A percentile compares a stretch with the other conserved stretches of the same genome.
Conservation (phyloP, 2,797 vertebrate genomes). For the Borostomias antarcticus region DNA sequence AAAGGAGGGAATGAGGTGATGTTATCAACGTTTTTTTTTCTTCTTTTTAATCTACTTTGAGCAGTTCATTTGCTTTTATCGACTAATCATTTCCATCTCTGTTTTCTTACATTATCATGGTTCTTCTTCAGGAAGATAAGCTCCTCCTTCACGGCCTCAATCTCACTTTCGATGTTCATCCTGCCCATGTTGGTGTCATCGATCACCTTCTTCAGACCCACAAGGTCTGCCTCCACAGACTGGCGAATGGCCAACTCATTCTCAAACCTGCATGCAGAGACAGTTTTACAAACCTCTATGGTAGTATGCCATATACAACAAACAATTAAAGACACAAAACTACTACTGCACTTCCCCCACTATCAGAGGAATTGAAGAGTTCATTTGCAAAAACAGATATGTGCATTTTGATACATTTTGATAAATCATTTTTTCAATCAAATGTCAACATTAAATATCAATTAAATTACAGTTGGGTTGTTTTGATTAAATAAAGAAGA, state of each 20-base stretch:
- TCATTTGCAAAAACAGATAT: no score
- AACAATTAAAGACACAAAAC: not conserved
- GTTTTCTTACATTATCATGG: conserved; percentile 78
- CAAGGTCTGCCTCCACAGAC: conserved; percentile 89
- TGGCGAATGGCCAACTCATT: conserved; percentile 86
- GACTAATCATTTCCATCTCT: no score
- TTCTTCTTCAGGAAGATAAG: conserved; percentile 88
- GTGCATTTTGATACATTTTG: no score
- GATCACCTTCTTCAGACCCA: conserved; percentile 85
- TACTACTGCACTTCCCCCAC: not conserved
- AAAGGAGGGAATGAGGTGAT: not conserved
- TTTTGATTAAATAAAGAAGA: no score
- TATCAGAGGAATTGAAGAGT: not conserved
- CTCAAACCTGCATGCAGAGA: conserved; percentile 77
- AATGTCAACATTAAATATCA: no score
- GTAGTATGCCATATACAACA: not conserved
- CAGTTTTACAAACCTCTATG: conserved; percentile 5
- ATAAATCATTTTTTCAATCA: no score
- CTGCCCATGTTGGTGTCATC: conserved; percentile 89
- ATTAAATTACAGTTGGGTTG: no score
- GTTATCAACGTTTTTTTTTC: not conserved
- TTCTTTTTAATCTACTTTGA: not conserved
- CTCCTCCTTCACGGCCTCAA: conserved; percentile 89
- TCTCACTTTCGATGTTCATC: conserved; percentile 88
- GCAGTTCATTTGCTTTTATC: no score